Evolutionary conservation across 2,797 vertebrate genomes (phyloP).

Genomic region (Manis javanica): DNA sequence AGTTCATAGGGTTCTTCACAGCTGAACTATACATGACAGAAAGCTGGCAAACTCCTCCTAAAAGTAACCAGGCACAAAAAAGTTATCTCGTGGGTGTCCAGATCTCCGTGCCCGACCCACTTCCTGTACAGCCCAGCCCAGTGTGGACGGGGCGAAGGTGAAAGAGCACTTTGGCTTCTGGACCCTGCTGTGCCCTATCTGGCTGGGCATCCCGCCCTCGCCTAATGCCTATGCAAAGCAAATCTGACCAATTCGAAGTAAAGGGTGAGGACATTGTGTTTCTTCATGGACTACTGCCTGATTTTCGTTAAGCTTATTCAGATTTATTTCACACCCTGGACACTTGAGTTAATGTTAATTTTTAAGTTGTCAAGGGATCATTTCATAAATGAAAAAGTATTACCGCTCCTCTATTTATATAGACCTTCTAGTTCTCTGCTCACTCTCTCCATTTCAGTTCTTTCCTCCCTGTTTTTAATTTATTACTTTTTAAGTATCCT

Average conservation of each 20-base stretch:
- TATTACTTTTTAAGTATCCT: conserved; percentile 56
- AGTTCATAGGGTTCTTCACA: not conserved
- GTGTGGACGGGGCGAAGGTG: fast-evolving
- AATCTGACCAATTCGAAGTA: not conserved
- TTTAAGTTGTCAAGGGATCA: conserved; percentile 50
- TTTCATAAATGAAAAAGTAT: conserved; percentile 47
- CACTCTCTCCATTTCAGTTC: not conserved
- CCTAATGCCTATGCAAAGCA: not conserved
- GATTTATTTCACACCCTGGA: conserved; percentile 39
- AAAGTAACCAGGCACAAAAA: not conserved
- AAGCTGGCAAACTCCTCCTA: not conserved
- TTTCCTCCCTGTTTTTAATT: not conserved
- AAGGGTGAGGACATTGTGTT: not conserved
- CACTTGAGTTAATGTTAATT: conserved; percentile 34
- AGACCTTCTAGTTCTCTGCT: not conserved
- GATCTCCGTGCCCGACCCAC: not conserved
- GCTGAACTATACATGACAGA: fast-evolving
- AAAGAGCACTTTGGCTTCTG: not conserved
- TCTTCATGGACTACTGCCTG: not conserved
- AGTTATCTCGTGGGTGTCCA: fast-evolving
- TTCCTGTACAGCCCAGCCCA: not conserved
- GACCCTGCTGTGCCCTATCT: fast-evolving
- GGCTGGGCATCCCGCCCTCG: fast-evolving
- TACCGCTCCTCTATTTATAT: not conserved
- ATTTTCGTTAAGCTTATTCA: not conserved